A percentile compares a stretch with the other conserved stretches of the same genome.
These are phyloP conservation scores for Aporophyla nigra DNA, from an alignment of 2,888 invertebrate species.

Conservation along the genomic window DNA sequence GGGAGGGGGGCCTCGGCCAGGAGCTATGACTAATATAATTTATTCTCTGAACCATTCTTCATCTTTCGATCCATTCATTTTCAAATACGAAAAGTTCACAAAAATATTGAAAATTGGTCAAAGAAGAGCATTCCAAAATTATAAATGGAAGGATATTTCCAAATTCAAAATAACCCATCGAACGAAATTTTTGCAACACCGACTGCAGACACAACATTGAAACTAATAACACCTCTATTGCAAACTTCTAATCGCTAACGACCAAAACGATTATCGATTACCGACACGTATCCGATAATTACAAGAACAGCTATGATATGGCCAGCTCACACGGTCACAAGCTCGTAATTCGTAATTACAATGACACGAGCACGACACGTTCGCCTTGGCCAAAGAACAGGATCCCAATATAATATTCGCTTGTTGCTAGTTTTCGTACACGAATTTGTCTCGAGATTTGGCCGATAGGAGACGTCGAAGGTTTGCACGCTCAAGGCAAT, in stretches of 20 bases:
- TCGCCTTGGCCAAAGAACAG: constrained; percentile 80
- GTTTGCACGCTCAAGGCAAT: constrained; percentile 14
- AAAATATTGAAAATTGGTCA: background rate
- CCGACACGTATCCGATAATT: constrained; percentile 41
- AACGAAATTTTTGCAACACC: constrained; percentile 6
- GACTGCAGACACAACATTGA: constrained; percentile 2
- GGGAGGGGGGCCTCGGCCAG: too few relatives aligned
- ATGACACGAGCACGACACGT: constrained; percentile 70
- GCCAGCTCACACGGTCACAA: constrained; percentile 39
- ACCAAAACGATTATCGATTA: constrained; percentile 56
- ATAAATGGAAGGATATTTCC: constrained; percentile 14
- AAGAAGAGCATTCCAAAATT: background rate
- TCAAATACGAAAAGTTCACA: background rate
- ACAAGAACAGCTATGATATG: constrained; percentile 50
- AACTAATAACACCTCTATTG: constrained; percentile 11
- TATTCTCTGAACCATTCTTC: background rate
- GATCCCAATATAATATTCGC: constrained; percentile 70
- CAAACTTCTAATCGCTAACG: constrained; percentile 30
- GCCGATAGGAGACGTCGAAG: constrained; percentile 16
- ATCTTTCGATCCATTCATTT: background rate
- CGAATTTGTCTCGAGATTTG: constrained; percentile 41
- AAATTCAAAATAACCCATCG: constrained; percentile 10
- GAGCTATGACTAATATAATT: background rate
- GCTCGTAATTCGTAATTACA: constrained; percentile 71
- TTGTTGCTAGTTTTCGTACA: constrained; percentile 46